A percentile compares a stretch with the other conserved stretches of the same genome.
phyloP scores from a whole-genome alignment of 2,888 invertebrate genomes.

The Cerastis leucographa region DNA sequence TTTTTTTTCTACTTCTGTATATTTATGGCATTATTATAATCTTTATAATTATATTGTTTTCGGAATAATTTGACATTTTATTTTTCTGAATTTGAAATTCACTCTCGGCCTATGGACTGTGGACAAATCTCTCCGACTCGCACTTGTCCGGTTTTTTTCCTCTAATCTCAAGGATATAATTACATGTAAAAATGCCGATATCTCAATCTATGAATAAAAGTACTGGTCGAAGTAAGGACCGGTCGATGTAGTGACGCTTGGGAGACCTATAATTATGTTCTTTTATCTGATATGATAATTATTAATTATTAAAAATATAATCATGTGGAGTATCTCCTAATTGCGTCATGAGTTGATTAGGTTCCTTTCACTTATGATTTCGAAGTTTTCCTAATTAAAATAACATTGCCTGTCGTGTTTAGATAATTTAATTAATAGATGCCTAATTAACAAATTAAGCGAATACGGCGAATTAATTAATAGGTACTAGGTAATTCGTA shows the following conservation, averaged over 20 bases:
- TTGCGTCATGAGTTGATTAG: no score
- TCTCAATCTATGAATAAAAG: background rate
- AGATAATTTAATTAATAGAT: conserved; percentile 1
- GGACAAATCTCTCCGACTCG: background rate
- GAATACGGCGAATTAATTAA: background rate
- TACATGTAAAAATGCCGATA: background rate
- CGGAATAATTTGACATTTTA: background rate
- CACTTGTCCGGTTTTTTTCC: background rate
- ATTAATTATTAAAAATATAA: background rate
- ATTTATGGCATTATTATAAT: background rate
- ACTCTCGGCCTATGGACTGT: background rate
- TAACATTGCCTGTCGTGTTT: background rate
- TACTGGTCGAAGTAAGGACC: background rate
- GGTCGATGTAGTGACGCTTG: background rate
- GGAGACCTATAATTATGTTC: background rate
- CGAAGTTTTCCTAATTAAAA: background rate
- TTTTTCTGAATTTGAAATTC: background rate
- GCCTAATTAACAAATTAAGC: conserved; percentile 8
- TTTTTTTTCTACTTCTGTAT: background rate
- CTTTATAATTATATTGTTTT: background rate
- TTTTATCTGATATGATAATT: background rate
- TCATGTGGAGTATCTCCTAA: background rate
- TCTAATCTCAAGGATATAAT: background rate
- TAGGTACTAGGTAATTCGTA: conserved; percentile 2
- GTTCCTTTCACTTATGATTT: background rate